Conservation (phyloP, 2,113 vertebrate species). For the Silurus glanis region DNA sequence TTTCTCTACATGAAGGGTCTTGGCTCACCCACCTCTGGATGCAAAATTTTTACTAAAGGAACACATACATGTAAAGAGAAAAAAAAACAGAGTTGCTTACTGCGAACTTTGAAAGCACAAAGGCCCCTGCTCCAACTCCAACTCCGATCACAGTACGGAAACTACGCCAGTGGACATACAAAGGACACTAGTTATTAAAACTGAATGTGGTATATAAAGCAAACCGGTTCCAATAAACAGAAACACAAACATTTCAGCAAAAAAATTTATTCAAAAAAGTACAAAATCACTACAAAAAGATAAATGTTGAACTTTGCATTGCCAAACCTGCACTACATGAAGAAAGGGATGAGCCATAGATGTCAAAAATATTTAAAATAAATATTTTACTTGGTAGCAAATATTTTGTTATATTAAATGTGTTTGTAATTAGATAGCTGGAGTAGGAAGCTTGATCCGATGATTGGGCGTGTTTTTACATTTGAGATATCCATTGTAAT, state of each 20-base stretch:
- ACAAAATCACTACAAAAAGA: not conserved
- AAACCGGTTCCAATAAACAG: not conserved
- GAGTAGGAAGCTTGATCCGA: not conserved
- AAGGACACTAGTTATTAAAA: not conserved
- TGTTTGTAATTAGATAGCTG: not conserved
- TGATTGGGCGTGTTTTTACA: not conserved
- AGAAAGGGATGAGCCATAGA: not conserved
- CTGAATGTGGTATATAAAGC: not conserved
- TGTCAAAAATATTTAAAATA: not conserved
- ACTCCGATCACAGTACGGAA: conserved; percentile 86
- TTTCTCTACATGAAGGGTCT: not conserved
- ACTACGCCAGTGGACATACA: conserved; percentile 62
- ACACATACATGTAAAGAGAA: not conserved
- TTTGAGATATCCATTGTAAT: not conserved
- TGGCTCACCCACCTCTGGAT: not conserved
- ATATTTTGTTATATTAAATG: no score
- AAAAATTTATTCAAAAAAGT: no score
- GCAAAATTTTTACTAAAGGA: not conserved
- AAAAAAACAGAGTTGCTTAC: conserved; percentile 67
- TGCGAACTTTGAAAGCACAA: conserved; percentile 81
- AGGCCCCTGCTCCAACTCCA: conserved; percentile 88
- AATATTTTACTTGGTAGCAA: not conserved
- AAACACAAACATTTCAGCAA: not conserved
- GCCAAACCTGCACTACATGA: not conserved
- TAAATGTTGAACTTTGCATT: not conserved